Conservation (phyloP, 2,113 vertebrate species). For the Arothron firmamentum region DNA sequence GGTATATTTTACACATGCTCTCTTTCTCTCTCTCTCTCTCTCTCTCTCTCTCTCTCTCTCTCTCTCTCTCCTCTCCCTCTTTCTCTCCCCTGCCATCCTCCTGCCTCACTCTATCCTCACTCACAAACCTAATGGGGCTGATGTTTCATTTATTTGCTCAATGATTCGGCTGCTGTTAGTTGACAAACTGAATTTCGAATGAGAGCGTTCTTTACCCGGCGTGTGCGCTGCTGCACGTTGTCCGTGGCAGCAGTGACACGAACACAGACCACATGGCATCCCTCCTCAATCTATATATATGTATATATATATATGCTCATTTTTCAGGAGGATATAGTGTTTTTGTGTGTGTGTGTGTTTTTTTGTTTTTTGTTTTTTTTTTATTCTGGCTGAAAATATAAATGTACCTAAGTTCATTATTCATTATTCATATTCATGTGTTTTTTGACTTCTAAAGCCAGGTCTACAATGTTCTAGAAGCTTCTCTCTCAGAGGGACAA, state of each 20-base stretch:
- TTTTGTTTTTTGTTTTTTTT: neutral
- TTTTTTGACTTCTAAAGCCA: constrained; percentile 8
- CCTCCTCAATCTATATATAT: constrained; percentile 20
- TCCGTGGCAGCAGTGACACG: neutral
- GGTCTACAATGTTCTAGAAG: constrained; percentile 52
- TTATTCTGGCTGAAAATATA: constrained; percentile 10
- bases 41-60: too few species aligned
- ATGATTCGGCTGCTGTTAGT: constrained; percentile 11
- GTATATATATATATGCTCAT: too few species aligned
- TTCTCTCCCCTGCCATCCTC: neutral
- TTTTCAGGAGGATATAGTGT: too few species aligned
- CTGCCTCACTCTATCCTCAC: neutral
- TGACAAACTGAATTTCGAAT: constrained; percentile 30
- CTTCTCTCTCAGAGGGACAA: constrained; percentile 38
- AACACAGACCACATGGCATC: constrained; percentile 7
- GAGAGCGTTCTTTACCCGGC: neutral
- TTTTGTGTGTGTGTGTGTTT: too few species aligned
- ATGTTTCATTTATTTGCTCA: constrained; percentile 46
- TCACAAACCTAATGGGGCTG: constrained; percentile 15
- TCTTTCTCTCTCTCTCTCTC: too few species aligned
- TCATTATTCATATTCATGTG: too few species aligned
- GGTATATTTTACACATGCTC: neutral
- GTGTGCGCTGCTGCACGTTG: neutral
- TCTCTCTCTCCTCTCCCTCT: neutral
- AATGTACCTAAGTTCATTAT: constrained; percentile 46